Percentiles rank a stretch among this genome's conserved stretches.
These are phyloP conservation scores for Entelurus aequoreus DNA, from an alignment of 2,113 vertebrate species.

Conservation along the genomic window DNA sequence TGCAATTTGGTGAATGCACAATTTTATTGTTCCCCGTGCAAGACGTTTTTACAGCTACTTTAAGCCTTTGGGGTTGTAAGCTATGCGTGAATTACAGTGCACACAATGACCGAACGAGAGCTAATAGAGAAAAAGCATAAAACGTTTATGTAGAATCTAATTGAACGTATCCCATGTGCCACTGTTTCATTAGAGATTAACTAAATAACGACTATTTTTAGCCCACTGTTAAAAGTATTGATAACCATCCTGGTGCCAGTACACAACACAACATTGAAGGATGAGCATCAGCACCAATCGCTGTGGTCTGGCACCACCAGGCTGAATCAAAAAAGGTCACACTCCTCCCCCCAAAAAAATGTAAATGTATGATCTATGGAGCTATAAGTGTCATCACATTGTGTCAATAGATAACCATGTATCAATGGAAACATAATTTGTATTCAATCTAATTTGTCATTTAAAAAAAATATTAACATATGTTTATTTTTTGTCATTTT, in stretches of 20 bases:
- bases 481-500: no score
- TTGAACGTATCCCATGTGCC: not conserved
- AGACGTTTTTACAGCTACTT: not conserved
- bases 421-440: no score
- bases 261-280: not conserved
- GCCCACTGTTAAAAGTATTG: not conserved
- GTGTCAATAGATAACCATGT: no score
- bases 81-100: not conserved
- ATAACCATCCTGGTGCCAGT: not conserved
- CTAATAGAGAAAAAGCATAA: not conserved
- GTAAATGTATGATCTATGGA: not conserved
- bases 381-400: not conserved
- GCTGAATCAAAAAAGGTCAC: not conserved
- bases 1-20: not conserved
- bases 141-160: not conserved
- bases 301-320: not conserved
- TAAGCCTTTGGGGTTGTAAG: not conserved
- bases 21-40: not conserved
- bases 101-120: not conserved
- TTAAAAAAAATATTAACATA: no score
- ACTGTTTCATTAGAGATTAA: not conserved
- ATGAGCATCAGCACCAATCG: not conserved
- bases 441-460: no score
- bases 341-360: not conserved
- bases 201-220: not conserved